Base-by-base conservation (phyloP, 2,113 vertebrate genomes). In the Cryptotis parvus region DNA sequence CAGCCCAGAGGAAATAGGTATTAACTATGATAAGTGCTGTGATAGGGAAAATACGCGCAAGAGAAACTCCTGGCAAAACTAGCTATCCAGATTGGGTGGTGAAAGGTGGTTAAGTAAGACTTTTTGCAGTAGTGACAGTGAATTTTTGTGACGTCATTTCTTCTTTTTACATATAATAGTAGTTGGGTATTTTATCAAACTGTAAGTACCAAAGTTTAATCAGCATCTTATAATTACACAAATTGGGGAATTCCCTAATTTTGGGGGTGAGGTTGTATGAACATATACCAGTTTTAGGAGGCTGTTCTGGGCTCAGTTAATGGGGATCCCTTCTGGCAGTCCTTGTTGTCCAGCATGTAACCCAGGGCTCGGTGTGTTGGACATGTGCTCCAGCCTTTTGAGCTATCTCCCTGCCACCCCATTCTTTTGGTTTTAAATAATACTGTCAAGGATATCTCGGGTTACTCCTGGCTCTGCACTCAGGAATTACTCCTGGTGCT, bases 121-220 rank as follows among this genome's bases (percentile, higher is more conserved):
- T 92, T 93, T 72, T 68, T 79, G 45, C 31, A 90, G 55, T 18
- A 24, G 9, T 78, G 41, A 84, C 74, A 92, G 0, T 63, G 27
- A 83, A 87, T 89, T 84, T 84, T 74, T 68, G 41, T 84, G 80
- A 87, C 39, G 9, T 85, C 55, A 89, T 85, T 61, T 66, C 3
- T 81, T 94, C 43, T 86, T 85, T 91, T 83, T 12, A 73, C 77
- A 68, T 73, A 3, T 87, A 84, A 79, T 75, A 63, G 39, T 91
- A 41, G 45, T 8, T 55, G 31, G 43, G 16, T 82, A 76, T 74
- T 92, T 93, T 88, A 66, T 49, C 65, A 80, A 33, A 63, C 35
- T 76, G 27, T 88, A 86, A 80, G 31, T 93, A 37, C 22, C 63
- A 66, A 72, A 79, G 29, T 87, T 93, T 96, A 77, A 68, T 88